Evolutionary conservation across 2,888 invertebrate genomes (phyloP).

Genomic region (Polydesmus complanatus): DNA sequence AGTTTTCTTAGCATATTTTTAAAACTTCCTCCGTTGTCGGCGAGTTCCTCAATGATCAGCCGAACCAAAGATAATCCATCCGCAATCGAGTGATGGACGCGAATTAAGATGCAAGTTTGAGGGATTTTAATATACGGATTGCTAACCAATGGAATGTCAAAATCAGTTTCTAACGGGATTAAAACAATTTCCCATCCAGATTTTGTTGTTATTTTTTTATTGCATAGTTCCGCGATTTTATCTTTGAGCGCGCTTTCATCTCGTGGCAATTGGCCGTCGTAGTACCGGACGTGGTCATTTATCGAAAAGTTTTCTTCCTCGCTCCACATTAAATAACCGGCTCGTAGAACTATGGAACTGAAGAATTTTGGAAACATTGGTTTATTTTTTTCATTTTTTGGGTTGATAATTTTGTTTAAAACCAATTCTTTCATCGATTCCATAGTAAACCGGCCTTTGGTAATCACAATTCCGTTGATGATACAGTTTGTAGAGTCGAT

Average conservation of each 20-base stretch:
- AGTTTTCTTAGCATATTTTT: not conserved
- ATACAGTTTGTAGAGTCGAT: not conserved
- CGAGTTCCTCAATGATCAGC: constrained; percentile 4
- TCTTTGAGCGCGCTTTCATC: too few species aligned
- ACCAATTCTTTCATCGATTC: not conserved
- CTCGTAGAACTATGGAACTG: not conserved
- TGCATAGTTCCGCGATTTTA: not conserved
- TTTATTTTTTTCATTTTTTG: not conserved
- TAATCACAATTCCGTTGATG: not conserved
- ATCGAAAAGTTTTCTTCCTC: constrained; percentile 1
- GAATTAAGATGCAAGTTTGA: not conserved
- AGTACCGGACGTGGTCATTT: not conserved
- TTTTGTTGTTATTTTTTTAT: not conserved
- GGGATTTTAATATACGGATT: not conserved
- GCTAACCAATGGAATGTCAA: not conserved
- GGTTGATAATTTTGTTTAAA: not conserved
- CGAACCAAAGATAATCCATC: constrained; percentile 3
- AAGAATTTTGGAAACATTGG: constrained; percentile 6
- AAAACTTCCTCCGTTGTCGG: not conserved
- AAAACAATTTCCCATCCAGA: constrained; percentile 4
- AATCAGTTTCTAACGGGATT: not conserved
- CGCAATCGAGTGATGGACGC: constrained; percentile 6
- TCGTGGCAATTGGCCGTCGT: not conserved
- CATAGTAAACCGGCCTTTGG: not conserved
- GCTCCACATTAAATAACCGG: constrained; percentile 1